phyloP scores from a whole-genome alignment of 2,113 vertebrate species.

The Xenus cinereus region DNA sequence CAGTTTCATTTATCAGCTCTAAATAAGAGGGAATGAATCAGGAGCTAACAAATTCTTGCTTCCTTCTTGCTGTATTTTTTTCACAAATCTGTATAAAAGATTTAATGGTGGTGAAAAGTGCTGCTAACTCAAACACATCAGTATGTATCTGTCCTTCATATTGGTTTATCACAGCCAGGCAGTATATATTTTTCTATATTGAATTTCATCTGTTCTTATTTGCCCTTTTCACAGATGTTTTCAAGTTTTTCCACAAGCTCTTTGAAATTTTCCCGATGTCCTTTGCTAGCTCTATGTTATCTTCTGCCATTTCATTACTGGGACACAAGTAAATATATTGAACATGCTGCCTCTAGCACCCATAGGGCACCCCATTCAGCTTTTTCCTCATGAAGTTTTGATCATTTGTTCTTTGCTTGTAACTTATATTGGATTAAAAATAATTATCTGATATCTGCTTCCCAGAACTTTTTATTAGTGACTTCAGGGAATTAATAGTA shows the following conservation, averaged over 20 bases:
- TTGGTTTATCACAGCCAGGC: not conserved
- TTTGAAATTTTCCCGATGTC: not conserved
- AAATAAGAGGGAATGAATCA: not conserved
- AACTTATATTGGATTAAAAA: not conserved
- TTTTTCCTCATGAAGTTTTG: not conserved
- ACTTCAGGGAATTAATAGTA: not conserved
- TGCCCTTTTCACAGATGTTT: not conserved
- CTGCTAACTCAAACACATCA: not conserved
- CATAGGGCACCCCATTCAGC: not conserved
- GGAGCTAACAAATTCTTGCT: not conserved
- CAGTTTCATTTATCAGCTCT: conserved; percentile 12
- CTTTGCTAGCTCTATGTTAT: not conserved
- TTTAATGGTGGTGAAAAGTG: not conserved
- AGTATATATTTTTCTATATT: not conserved
- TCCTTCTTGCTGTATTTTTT: not conserved
- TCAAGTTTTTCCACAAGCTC: not conserved
- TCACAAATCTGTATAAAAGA: not conserved
- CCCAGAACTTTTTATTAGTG: not conserved
- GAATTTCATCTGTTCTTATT: not conserved
- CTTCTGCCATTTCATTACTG: not conserved
- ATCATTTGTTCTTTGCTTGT: not conserved
- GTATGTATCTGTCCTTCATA: not conserved
- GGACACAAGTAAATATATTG: not conserved
- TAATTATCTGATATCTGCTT: not conserved
- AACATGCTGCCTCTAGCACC: not conserved